These are phyloP conservation scores for Eurytoma californica DNA, from an alignment of 2,888 invertebrate species.

Conservation along the genomic window DNA sequence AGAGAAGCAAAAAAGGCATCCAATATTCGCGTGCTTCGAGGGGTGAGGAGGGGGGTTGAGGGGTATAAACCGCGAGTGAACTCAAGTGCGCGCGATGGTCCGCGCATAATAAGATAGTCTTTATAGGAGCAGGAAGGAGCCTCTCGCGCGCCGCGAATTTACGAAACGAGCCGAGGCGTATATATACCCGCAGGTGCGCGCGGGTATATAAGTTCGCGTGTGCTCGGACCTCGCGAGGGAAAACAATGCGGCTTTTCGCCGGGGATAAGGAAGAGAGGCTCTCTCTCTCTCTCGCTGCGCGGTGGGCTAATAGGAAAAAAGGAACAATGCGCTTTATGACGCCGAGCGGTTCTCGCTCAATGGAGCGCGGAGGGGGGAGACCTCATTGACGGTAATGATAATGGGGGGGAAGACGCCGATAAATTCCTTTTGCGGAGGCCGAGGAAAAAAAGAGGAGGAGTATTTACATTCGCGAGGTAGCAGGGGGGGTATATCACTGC, in stretches of 20 bases:
- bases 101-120: conserved; percentile 61
- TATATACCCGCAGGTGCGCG: background rate
- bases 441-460: too few relatives aligned
- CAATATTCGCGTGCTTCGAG: too few relatives aligned
- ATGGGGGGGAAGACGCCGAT: conserved; percentile 38
- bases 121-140: conserved; percentile 37
- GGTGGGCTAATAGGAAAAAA: conserved; percentile 24
- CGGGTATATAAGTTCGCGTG: background rate
- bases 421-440: conserved; percentile 17
- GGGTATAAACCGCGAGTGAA: conserved; percentile 36
- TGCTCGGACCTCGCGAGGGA: conserved; percentile 16
- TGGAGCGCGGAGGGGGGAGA: background rate
- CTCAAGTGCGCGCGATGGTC: conserved; percentile 57
- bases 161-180: conserved; percentile 18
- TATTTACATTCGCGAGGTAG: too few relatives aligned
- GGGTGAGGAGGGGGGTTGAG: background rate
- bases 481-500: too few relatives aligned
- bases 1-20: too few relatives aligned
- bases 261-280: conserved; percentile 5
- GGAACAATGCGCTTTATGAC: conserved; percentile 55
- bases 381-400: conserved; percentile 53
- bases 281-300: too few relatives aligned
- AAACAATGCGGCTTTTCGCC: conserved; percentile 48
- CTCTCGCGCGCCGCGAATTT: conserved; percentile 35
- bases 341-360: conserved; percentile 13